Evolutionary conservation across 2,797 vertebrate genomes (phyloP).

Genomic region (Micropoecilia bifurca): DNA sequence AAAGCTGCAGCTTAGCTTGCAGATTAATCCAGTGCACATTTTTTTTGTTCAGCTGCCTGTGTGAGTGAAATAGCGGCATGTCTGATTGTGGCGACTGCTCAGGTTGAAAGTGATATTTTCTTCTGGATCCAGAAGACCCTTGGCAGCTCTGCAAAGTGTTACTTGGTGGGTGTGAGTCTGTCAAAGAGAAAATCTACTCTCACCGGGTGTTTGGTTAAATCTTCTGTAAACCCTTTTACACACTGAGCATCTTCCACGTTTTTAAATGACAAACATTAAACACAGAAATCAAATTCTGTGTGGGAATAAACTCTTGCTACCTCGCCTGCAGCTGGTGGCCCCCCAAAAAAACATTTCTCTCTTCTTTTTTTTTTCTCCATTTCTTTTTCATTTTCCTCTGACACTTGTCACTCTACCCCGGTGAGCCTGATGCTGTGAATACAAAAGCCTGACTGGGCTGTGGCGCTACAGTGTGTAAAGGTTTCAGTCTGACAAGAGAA

Average conservation of each 20-base stretch:
- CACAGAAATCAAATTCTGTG: slow-evolving; percentile 36
- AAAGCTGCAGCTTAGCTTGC: not conserved
- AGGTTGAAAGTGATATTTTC: slow-evolving; percentile 23
- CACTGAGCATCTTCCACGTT: slow-evolving; percentile 43
- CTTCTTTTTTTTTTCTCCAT: not conserved
- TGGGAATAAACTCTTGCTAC: slow-evolving; percentile 43
- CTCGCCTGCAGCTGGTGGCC: slow-evolving; percentile 55
- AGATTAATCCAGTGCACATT: slow-evolving; percentile 7
- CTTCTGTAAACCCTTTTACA: slow-evolving; percentile 34
- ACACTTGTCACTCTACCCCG: slow-evolving; percentile 63
- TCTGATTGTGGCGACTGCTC: slow-evolving; percentile 7
- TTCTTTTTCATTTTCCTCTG: not conserved
- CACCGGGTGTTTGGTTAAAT: slow-evolving; percentile 43
- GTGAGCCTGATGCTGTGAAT: slow-evolving; percentile 33
- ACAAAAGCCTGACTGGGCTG: slow-evolving; percentile 59
- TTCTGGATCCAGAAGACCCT: slow-evolving; percentile 26
- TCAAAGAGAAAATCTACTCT: slow-evolving; percentile 34
- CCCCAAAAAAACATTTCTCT: slow-evolving; percentile 2
- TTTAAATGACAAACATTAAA: slow-evolving; percentile 44
- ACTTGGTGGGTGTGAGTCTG: slow-evolving; percentile 25
- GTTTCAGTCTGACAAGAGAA: slow-evolving; percentile 73
- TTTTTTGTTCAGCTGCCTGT: not conserved
- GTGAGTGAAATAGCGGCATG: slow-evolving; percentile 4
- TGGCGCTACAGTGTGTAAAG: slow-evolving; percentile 57
- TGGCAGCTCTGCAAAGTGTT: slow-evolving; percentile 33